A percentile compares a stretch with the other conserved stretches of the same genome.
Evolutionary conservation across 2,113 vertebrate genomes (phyloP).

Genomic region (Etheostoma cragini): DNA sequence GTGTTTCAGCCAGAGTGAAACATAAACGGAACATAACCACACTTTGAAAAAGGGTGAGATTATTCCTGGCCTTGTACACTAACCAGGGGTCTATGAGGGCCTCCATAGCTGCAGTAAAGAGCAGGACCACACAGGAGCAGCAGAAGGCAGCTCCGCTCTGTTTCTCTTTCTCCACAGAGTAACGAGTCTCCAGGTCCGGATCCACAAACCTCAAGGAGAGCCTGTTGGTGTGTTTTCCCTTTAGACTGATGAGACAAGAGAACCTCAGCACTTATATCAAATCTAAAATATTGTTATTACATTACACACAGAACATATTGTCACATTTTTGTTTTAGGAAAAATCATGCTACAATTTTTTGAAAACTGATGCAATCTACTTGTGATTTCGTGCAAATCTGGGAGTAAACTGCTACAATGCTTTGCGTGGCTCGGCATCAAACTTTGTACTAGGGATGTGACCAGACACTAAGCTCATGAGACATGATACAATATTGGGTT

Average conservation of each 20-base stretch:
- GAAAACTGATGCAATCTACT: background rate
- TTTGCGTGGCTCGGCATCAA: no score
- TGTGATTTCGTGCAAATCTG: background rate
- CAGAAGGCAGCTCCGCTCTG: slow-evolving; percentile 96
- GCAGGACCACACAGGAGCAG: slow-evolving; percentile 93
- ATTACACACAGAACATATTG: background rate
- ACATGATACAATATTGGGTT: no score
- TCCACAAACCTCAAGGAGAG: slow-evolving; percentile 94
- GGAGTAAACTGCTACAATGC: background rate
- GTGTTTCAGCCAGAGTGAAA: background rate
- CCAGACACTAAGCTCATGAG: no score
- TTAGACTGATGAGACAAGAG: slow-evolving; percentile 83
- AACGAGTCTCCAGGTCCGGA: slow-evolving; percentile 92
- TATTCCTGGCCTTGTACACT: slow-evolving; percentile 30
- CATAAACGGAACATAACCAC: background rate
- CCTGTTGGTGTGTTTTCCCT: slow-evolving; percentile 92
- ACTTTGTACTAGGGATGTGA: no score
- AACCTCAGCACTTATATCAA: background rate
- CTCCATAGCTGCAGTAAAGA: slow-evolving; percentile 89
- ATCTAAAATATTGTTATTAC: background rate
- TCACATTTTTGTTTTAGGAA: background rate
- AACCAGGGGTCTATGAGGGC: slow-evolving; percentile 92
- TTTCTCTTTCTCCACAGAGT: slow-evolving; percentile 97
- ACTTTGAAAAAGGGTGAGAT: background rate
- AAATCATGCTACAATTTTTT: background rate